Evolutionary conservation across 2,888 invertebrate genomes (phyloP).

Genomic region (Thymelicus lineola): DNA sequence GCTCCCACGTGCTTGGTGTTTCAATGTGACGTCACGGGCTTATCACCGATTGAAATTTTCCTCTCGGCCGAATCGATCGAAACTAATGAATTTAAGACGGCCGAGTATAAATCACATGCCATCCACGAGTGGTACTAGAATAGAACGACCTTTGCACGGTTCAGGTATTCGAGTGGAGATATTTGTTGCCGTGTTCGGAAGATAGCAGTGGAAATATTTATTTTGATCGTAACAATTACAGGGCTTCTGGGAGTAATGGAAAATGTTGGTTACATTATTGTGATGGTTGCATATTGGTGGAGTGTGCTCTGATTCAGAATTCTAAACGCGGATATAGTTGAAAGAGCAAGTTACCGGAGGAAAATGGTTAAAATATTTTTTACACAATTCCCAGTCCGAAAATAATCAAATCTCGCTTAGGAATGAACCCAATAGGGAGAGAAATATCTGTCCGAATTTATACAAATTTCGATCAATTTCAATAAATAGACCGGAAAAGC

Average conservation of each 20-base stretch:
- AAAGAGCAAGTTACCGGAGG: no score
- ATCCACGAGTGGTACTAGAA: constrained; percentile 42
- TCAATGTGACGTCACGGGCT: constrained; percentile 24
- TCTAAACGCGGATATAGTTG: no score
- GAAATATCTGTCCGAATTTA: no score
- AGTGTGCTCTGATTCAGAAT: no score
- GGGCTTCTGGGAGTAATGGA: constrained; percentile 9
- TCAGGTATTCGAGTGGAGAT: constrained; percentile 38
- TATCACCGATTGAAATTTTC: constrained; percentile 21
- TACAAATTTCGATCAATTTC: no score
- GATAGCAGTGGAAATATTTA: constrained; percentile 15
- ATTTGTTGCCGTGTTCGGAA: constrained; percentile 24
- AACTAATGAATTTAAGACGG: constrained; percentile 42
- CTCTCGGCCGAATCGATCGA: constrained; percentile 37
- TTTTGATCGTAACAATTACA: constrained; percentile 9
- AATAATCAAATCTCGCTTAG: no score
- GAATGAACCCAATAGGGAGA: no score
- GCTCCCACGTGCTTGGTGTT: constrained; percentile 14
- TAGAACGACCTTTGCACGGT: constrained; percentile 42
- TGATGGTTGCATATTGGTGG: not conserved
- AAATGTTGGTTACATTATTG: not conserved
- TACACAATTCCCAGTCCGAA: no score
- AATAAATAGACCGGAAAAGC: no score
- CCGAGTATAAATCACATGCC: constrained; percentile 42
- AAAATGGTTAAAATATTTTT: no score